phyloP scores from a whole-genome alignment of 2,113 vertebrate species.

The Sciurus niger region DNA sequence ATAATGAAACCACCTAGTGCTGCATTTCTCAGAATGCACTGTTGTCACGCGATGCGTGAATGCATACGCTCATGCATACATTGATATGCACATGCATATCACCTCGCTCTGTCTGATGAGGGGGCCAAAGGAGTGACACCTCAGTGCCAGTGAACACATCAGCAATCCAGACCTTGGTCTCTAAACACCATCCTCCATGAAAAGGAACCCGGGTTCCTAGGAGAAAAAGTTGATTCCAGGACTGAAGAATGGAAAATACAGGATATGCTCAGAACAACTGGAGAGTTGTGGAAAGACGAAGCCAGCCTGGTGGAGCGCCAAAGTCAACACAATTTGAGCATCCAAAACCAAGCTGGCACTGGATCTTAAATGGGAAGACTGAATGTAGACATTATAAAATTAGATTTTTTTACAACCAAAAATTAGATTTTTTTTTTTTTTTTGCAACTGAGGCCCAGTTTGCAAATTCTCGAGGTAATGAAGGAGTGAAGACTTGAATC shows the following conservation, averaged over 20 bases:
- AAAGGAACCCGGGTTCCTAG: not conserved
- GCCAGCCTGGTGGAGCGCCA: not conserved
- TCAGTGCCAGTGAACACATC: not conserved
- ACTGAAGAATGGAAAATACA: not conserved
- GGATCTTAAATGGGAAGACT: constrained; percentile 24
- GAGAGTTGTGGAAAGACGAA: not conserved
- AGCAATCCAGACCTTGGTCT: not conserved
- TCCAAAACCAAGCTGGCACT: not conserved
- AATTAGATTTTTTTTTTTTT: too few relatives aligned
- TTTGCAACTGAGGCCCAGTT: not conserved
- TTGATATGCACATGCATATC: not conserved
- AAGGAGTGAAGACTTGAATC: constrained; percentile 1
- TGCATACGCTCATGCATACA: too few relatives aligned
- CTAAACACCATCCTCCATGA: not conserved
- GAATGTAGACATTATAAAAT: not conserved
- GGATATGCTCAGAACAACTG: not conserved
- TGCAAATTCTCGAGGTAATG: constrained; percentile 9
- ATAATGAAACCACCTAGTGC: not conserved
- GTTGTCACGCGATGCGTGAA: too few relatives aligned
- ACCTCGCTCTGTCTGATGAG: not conserved
- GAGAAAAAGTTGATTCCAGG: not conserved
- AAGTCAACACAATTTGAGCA: not conserved
- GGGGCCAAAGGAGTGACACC: not conserved
- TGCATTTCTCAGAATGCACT: not conserved
- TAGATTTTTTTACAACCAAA: not conserved